Percentiles rank a stretch among this genome's conserved stretches.
phyloP scores from a whole-genome alignment of 1,140 invertebrate genomes.

The Heliconius melpomene region DNA sequence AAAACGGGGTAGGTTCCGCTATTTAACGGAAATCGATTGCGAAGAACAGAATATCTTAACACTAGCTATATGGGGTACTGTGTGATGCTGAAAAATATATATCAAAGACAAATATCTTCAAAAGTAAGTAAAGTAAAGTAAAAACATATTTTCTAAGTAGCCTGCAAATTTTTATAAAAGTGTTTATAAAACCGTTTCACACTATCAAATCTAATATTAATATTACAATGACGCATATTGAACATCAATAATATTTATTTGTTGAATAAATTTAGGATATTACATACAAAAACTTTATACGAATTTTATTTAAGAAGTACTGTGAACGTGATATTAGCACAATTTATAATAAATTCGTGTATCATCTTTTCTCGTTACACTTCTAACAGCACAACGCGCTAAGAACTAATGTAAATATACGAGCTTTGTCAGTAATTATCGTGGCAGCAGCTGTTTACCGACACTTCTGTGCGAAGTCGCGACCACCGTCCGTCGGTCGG shows the following conservation, averaged over 20 bases:
- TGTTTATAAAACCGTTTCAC: too few species aligned
- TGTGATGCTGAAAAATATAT: too few species aligned
- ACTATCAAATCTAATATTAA: neutral
- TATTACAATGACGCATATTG: conserved; percentile 3
- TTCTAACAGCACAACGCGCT: conserved; percentile 47
- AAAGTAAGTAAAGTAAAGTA: too few species aligned
- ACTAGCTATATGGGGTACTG: too few species aligned
- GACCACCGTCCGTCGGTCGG: conserved; percentile 67
- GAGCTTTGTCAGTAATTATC: conserved; percentile 76
- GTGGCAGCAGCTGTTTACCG: conserved; percentile 70
- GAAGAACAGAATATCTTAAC: too few species aligned
- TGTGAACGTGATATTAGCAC: conserved; percentile 40
- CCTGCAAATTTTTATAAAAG: too few species aligned
- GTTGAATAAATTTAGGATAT: neutral
- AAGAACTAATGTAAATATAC: conserved; percentile 62
- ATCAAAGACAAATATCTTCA: too few species aligned
- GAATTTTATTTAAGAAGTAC: conserved; percentile 12
- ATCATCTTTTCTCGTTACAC: conserved; percentile 43
- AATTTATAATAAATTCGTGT: conserved; percentile 45
- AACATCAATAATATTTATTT: neutral
- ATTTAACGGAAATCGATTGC: too few species aligned
- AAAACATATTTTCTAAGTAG: too few species aligned
- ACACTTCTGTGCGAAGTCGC: conserved; percentile 74
- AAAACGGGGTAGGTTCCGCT: too few species aligned
- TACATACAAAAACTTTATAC: neutral